These are phyloP conservation scores for Meloidogyne exigua DNA, from an alignment of 1,140 invertebrate genomes.

Conservation along the genomic window DNA sequence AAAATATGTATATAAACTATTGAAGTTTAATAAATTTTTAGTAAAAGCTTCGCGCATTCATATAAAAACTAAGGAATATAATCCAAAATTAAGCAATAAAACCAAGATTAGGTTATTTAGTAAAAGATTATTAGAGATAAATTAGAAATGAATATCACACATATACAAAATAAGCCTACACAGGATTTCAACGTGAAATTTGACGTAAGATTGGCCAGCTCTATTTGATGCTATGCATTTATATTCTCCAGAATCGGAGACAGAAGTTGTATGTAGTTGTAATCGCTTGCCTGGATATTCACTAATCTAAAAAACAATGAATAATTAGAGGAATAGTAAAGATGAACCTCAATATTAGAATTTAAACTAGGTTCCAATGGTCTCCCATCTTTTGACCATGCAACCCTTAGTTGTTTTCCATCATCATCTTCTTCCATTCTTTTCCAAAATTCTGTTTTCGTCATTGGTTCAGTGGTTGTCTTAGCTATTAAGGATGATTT, in stretches of 20 bases:
- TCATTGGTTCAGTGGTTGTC: not conserved
- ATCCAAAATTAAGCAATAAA: too few relatives aligned
- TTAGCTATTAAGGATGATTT: conserved; percentile 1
- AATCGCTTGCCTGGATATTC: conserved; percentile 48
- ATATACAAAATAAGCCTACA: conserved; percentile 47
- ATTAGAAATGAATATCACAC: conserved; percentile 10
- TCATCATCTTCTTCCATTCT: not conserved
- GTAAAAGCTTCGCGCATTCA: too few relatives aligned
- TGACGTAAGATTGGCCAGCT: conserved; percentile 54
- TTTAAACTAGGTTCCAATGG: conserved; percentile 40
- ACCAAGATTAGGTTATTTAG: too few relatives aligned
- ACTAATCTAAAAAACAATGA: conserved; percentile 12
- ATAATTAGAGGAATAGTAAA: not conserved
- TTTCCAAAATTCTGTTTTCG: conserved; percentile 27
- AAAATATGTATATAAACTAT: too few relatives aligned
- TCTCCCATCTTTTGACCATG: conserved; percentile 56
- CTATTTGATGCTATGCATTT: conserved; percentile 57
- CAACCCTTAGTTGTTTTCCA: conserved; percentile 26
- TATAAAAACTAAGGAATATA: too few relatives aligned
- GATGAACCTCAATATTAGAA: conserved; percentile 19
- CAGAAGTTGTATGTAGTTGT: conserved; percentile 23
- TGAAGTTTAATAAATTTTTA: too few relatives aligned
- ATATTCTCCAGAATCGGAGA: conserved; percentile 55
- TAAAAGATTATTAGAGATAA: too few relatives aligned
- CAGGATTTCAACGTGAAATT: conserved; percentile 58